Base-by-base conservation (phyloP, 2,113 vertebrate species). In the Perca schrenkii region DNA sequence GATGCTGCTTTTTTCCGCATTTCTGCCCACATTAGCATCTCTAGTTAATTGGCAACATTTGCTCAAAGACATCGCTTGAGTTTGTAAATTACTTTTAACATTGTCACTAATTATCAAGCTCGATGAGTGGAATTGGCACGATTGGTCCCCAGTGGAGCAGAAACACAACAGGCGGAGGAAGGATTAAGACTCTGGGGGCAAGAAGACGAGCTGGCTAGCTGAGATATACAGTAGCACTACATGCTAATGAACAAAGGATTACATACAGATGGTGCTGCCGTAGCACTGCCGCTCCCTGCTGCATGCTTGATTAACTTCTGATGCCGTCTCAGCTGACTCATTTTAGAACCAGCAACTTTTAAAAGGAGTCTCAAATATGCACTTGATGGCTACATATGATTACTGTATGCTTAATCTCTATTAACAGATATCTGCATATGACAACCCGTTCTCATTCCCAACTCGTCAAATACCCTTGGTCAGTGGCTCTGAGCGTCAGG, bases 41-140 rank as follows among this genome's bases (percentile, higher is more conserved):
- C 79, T 53, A 84, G 80, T 82, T 94, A 94, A 95, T 94, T 93
- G 91, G 88, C 89, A 91, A 86, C 88, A 91, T 95, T 95, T 94
- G 86, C 90, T 94, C 89, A 84, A 91, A 86, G 81, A 89, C 91
- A 88, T 86, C 80, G 83, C 90, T 91, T 84, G 88, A 93, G 86
- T 89, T 88, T 86, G 86, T 88, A 96, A 95, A 96, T 94, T 88
- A 88, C 64, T 68, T 77, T 89, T 90, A 94, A 94, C 91, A 94
- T 93, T 88, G 91, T 92, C 92, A 69, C 91, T 95, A 96, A 96
- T 96, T 95, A 95, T 93, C 88, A 93, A 85, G 92, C 89, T 89
- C 88, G 89, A 92, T 89, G 94, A 95, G 92, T 93, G 90, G 93
- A 95, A 94, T 87, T 25, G 90, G 87, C 68, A 71, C 84, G 47